Conservation (phyloP, 2,797 vertebrate species). For the Pantherophis alleghaniensis region DNA sequence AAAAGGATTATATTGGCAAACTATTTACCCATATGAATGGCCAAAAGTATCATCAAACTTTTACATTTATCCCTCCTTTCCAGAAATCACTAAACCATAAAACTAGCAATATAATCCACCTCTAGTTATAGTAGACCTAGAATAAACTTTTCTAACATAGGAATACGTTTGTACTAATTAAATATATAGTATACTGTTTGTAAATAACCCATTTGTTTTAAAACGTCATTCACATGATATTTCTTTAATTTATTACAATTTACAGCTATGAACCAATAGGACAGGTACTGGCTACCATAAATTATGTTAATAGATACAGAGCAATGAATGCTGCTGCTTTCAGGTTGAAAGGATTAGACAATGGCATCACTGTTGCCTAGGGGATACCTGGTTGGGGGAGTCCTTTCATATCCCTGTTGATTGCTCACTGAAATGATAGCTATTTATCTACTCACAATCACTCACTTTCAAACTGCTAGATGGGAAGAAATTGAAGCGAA, state of each 20-base stretch:
- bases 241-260: not conserved
- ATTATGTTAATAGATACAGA: not conserved
- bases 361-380: not conserved
- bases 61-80: constrained; percentile 42
- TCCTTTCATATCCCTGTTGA: not conserved
- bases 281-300: not conserved
- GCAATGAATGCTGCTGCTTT: not conserved
- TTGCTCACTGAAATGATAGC: not conserved
- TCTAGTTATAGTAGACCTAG: constrained; percentile 45
- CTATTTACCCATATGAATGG: constrained; percentile 62
- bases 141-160: constrained; percentile 33
- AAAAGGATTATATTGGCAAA: constrained; percentile 64
- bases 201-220: constrained; percentile 23
- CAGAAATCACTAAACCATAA: constrained; percentile 48
- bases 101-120: constrained; percentile 44
- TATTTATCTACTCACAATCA: not conserved
- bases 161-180: constrained; percentile 4
- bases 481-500: not conserved
- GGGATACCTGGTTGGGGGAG: not conserved
- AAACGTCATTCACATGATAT: not conserved
- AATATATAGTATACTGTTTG: constrained; percentile 21
- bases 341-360: not conserved
- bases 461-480: not conserved
- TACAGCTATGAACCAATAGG: not conserved
- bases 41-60: constrained; percentile 62